Conservation (phyloP, 1,140 invertebrate species). For the Drosophila suzukii region DNA sequence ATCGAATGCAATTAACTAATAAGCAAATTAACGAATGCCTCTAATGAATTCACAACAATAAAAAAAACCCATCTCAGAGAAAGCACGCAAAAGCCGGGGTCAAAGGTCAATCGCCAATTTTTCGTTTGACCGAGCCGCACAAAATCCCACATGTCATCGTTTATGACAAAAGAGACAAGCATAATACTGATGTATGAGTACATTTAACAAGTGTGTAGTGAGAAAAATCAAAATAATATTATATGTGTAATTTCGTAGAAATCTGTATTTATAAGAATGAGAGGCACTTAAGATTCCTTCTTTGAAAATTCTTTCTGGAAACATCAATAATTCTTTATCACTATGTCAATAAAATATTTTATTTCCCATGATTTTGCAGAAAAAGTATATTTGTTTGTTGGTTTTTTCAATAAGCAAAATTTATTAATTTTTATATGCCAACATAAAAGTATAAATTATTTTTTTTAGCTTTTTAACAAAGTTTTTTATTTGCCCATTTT, state of each 20-base stretch:
- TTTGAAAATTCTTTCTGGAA: no score
- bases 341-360: no score
- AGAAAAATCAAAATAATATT: not conserved
- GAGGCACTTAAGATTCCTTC: not conserved
- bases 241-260: no score
- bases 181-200: not conserved
- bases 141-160: conserved; percentile 38
- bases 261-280: no score
- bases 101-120: conserved; percentile 63
- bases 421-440: no score
- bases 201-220: not conserved
- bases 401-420: no score
- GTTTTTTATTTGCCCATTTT: not conserved
- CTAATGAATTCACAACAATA: conserved; percentile 45
- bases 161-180: conserved; percentile 10
- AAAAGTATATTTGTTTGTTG: no score
- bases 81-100: conserved; percentile 55
- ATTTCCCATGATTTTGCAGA: no score
- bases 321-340: no score
- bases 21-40: conserved; percentile 53
- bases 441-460: not conserved
- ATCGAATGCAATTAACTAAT: conserved; percentile 67
- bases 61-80: conserved; percentile 38
- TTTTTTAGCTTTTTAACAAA: not conserved
- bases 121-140: conserved; percentile 21